These are phyloP conservation scores for Alces alces DNA, from an alignment of 2,113 vertebrate species.

Conservation along the genomic window DNA sequence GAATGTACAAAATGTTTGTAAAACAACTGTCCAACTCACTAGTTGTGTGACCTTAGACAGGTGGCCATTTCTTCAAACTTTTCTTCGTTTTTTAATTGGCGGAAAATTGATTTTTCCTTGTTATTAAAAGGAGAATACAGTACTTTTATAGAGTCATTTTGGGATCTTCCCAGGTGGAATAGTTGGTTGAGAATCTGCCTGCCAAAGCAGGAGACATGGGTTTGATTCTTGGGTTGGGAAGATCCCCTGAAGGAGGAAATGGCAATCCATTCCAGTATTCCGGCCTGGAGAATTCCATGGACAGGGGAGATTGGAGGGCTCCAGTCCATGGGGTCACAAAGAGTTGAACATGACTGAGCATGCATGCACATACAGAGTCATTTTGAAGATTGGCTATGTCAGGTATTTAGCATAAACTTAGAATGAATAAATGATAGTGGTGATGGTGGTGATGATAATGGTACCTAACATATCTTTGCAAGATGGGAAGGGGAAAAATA, in stretches of 20 bases:
- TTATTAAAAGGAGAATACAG: not conserved
- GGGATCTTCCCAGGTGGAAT: not conserved
- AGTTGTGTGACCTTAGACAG: not conserved
- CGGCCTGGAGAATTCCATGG: not conserved
- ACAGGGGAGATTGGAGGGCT: not conserved
- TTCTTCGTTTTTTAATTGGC: not conserved
- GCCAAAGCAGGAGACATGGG: not conserved
- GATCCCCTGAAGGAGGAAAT: not conserved
- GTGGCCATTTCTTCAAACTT: not conserved
- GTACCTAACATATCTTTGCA: not conserved
- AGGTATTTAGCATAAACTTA: not conserved
- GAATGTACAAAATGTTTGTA: not conserved
- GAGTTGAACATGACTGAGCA: not conserved
- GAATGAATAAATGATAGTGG: not conserved
- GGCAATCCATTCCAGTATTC: not conserved
- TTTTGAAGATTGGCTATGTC: not conserved
- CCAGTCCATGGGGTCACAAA: not conserved
- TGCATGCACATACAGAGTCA: not conserved
- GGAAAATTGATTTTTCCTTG: not conserved
- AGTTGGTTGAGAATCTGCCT: not conserved
- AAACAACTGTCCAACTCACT: not conserved
- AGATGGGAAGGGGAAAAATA: not conserved
- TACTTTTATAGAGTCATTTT: not conserved
- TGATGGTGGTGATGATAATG: not conserved
- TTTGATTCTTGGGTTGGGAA: not conserved